Percentiles rank a stretch among this genome's conserved stretches.
phyloP scores from a whole-genome alignment of 2,113 vertebrate genomes.

The Tetrao urogallus region DNA sequence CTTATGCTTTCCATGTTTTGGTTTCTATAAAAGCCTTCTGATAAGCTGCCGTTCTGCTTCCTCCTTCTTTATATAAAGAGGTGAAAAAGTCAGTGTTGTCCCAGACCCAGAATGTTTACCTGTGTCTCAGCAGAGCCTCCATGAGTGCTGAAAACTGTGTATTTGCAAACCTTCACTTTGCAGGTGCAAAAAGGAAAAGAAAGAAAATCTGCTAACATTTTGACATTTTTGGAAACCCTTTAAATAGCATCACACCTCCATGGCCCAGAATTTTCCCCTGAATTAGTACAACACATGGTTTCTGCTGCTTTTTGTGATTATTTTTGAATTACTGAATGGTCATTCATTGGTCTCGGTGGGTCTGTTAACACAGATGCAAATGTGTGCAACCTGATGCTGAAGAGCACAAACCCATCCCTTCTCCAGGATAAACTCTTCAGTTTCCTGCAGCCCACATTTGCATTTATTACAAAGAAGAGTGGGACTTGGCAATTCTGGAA shows the following conservation, averaged over 20 bases:
- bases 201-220: neutral
- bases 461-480: neutral
- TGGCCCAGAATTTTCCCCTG: conserved; percentile 41
- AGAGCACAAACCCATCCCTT: neutral
- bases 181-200: neutral
- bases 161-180: neutral
- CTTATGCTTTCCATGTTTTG: neutral
- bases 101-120: neutral
- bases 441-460: neutral
- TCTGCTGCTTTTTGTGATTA: neutral
- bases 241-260: conserved; percentile 48
- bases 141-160: neutral
- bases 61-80: neutral
- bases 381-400: neutral
- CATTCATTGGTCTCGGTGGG: fast-evolving
- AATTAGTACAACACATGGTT: neutral
- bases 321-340: neutral
- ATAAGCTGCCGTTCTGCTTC: neutral
- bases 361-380: neutral
- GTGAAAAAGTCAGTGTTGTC: neutral
- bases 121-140: neutral
- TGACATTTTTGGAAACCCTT: conserved; percentile 22
- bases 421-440: neutral
- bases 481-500: neutral
- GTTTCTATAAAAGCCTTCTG: neutral